phyloP scores from a whole-genome alignment of 1,140 invertebrate genomes.

The Diorhabda elongata region DNA sequence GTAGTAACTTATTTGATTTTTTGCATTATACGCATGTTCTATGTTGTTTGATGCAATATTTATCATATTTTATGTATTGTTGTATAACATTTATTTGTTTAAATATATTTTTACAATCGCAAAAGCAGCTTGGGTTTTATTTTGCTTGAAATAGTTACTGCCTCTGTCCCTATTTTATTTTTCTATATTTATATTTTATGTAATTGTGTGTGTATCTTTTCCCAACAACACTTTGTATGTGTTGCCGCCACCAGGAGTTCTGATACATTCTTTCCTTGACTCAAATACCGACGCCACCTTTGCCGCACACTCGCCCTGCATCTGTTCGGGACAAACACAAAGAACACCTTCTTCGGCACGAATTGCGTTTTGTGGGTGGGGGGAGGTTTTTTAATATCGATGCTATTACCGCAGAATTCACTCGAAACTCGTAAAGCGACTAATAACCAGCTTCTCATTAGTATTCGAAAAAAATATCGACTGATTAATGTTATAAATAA shows the following conservation, averaged over 20 bases:
- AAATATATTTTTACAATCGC: conserved; percentile 50
- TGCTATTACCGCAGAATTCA: too few species aligned
- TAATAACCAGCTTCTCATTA: too few species aligned
- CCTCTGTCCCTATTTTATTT: conserved; percentile 18
- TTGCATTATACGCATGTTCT: conserved; percentile 44
- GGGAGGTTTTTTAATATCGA: background rate
- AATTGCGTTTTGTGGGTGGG: background rate
- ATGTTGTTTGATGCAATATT: conserved; percentile 49
- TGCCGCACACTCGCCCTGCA: conserved; percentile 30
- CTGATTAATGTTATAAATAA: too few species aligned
- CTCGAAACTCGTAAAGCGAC: too few species aligned
- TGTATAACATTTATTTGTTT: conserved; percentile 49
- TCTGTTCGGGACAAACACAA: conserved; percentile 8
- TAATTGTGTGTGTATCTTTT: conserved; percentile 26
- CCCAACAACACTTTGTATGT: conserved; percentile 35
- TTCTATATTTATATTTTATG: conserved; percentile 15
- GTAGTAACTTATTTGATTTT: conserved; percentile 43
- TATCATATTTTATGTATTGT: conserved; percentile 48
- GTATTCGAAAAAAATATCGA: too few species aligned
- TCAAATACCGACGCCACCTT: conserved; percentile 25
- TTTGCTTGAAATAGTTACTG: conserved; percentile 40
- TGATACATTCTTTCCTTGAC: conserved; percentile 15
- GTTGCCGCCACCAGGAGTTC: conserved; percentile 42
- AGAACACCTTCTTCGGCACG: conserved; percentile 21
- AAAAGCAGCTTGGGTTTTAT: conserved; percentile 48